Evolutionary conservation across 64 coral and sea anemone genomes (phyloP), one percentile per base, ranked within the genome.

Genomic region (Porites australiensis): DNA sequence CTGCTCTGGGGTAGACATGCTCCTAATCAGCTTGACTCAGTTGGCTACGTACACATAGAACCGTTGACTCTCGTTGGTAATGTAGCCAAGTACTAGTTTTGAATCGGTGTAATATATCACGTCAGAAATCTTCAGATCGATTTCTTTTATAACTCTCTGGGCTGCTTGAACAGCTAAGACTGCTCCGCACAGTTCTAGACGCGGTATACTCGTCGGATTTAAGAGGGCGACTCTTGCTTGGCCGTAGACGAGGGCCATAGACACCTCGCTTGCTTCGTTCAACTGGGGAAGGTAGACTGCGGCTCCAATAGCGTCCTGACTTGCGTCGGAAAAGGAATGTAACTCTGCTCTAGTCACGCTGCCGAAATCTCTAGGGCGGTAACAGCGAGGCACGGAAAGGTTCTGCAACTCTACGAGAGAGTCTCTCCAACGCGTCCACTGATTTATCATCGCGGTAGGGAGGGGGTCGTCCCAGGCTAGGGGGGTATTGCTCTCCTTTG

Each of bases 381-480:
- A 91, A 64, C 89, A 91, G 6, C 89, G 54, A 11, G 75, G 76
- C 14, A 82, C 75, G 21, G 55, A 67, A 51, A 91, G 44, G 19
- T 91, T 54, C 64, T 91, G 44, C 16, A 91, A 55, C 13, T 81
- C 89, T 18, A 61, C n/a, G 19, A 91, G 61, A 6, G 78, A 67
- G 62, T 91, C 76, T 70, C 49, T 91, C 89, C 89, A 91, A 16
- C 76, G 44, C 46, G 47, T 50, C 89, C 89, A 90, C 60, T 21
- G 61, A 16, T 79, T 14, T 37, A 20, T 64, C 47, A 90, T 23
- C 19, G 52, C 76, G 21, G 67, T 50, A 48, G 89, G 89, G 6
- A 91, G 78, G 55, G 89, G 89, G 63, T 91, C 77, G 68, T 88
- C 86, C 86, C 86, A 88, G 20, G 37, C 66, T 43, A 88, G 71